These are phyloP conservation scores for Drosophila erecta DNA, from an alignment of 1,140 invertebrate species.

Conservation along the genomic window DNA sequence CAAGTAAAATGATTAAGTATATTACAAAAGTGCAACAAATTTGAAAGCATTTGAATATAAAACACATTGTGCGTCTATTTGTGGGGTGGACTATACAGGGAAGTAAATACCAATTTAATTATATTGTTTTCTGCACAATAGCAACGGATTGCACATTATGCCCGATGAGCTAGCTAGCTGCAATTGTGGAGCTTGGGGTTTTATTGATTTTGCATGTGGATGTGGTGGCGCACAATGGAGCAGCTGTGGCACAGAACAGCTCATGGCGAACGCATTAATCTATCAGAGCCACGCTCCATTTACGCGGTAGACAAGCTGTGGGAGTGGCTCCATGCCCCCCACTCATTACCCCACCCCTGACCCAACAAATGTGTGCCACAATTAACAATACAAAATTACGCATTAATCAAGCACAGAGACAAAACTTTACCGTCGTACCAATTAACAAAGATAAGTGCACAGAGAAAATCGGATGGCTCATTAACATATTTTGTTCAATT, in stretches of 20 bases:
- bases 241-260: slow-evolving; percentile 34
- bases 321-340: slow-evolving; percentile 9
- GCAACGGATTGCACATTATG: slow-evolving; percentile 6
- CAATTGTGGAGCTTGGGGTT: slow-evolving; percentile 25
- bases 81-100: background rate
- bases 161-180: background rate
- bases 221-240: slow-evolving; percentile 28
- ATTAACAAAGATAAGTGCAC: slow-evolving; percentile 1
- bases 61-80: too few species aligned
- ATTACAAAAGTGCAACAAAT: too few species aligned
- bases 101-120: slow-evolving; percentile 42
- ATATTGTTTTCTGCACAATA: slow-evolving; percentile 45
- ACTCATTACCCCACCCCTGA: background rate
- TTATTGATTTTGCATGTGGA: slow-evolving; percentile 66
- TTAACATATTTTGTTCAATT: background rate
- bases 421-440: slow-evolving; percentile 17
- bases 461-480: background rate
- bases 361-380: slow-evolving; percentile 65
- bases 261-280: slow-evolving; percentile 63
- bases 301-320: slow-evolving; percentile 42
- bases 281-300: slow-evolving; percentile 77
- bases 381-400: slow-evolving; percentile 73
- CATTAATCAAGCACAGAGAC: slow-evolving; percentile 76
- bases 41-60: too few species aligned
- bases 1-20: too few species aligned